Base-by-base conservation (phyloP, 2,888 invertebrate species). In the Melanargia galathea region DNA sequence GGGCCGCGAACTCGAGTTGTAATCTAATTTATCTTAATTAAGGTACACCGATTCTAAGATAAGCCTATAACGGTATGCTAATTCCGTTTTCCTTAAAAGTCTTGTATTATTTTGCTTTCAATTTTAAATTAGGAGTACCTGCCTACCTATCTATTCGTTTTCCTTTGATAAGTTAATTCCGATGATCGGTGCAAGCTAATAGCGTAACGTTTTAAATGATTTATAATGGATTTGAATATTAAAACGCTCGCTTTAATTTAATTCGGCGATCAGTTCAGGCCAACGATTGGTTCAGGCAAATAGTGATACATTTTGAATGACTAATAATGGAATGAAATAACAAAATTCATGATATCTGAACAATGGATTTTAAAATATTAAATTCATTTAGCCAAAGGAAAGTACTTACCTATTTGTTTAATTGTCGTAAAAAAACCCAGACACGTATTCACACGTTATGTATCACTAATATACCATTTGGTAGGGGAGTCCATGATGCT, bases 1-100 rank as follows among this genome's bases (percentile, higher is more conserved):
- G 20, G 45, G 20, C 4, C 7, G 45, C 45, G 57, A 57, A 57
- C 57, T 57, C 45, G 57, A 57, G 45, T 35, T 52, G 18, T 57
- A 57, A 6, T 13, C 30, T 45, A 45, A 56, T 56, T 57, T 30
- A 57, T 57, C 57, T 57, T 20, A 57, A 57, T 57, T 45, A 45
- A 46, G 45, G 45, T 33, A 30, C 24, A 45, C 57, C 45, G 45
- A 57, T 45, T 48, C 2, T 24, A 30, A 24, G 58, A 46, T 48
- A 48, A 43, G 35, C 16, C 22, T 46, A 24, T 22, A 58, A 48
- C 20, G 24, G 24, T 58, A 46, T 58, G 46, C 35, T 58, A 35
- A 57, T 57, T 46, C 20, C 22, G n/a, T 58, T 58, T 58, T 13
- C 11, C 18, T 33, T 33, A 30, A 46, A 57, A 20, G 30, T 13